Base-by-base conservation (phyloP, 2,797 vertebrate genomes). In the Eospalax fontanierii region DNA sequence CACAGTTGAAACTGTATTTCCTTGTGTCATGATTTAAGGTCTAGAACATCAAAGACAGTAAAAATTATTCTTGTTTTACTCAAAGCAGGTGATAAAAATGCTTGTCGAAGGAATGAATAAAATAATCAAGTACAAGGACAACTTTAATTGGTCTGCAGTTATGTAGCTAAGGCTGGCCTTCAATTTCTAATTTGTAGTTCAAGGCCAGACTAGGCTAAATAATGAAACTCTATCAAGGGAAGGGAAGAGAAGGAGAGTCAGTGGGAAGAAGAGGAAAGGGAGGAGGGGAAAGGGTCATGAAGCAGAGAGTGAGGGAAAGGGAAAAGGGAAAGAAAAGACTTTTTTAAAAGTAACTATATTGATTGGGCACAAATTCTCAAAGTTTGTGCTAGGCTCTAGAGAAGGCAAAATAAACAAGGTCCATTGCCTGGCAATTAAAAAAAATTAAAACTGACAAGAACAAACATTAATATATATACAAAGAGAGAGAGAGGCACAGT, bases 401-500 rank as follows among this genome's bases (percentile, higher is more conserved):
- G 33, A 71, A 91, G 38, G 18, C 63, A 40, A 88, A 85, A 93
- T 68, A 80, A 89, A 78, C 4, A 93, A 73, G 33, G 11, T 11
- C 46, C 46, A 50, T 50, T 50, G 40, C 46, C 43, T 91, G 74
- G 12, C n/a, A 28, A 79, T 28, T 93, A 76, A 76, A 76, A 93
- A 85, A 80, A 90, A 87, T 79, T 50, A 94, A 92, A 68, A 78
- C 21, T 54, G 50, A 63, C 8, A 80, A 65, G 85, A 74, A 61
- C 50, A 76, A 93, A 22, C 46, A 80, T n/a, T 21, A 90, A 46
- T 12, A 70, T 4, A 40, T 0, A 78, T 74, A 38, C 33, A 73
- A 63, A 66, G 2, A 68, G 43, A 14, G 74, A 6, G 3, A 9
- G 15, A 75, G 2, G 6, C 40, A 50, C 46, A 24, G 12, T 14